phyloP scores from a whole-genome alignment of 2,888 invertebrate species.

The Drosophila anomelani region DNA sequence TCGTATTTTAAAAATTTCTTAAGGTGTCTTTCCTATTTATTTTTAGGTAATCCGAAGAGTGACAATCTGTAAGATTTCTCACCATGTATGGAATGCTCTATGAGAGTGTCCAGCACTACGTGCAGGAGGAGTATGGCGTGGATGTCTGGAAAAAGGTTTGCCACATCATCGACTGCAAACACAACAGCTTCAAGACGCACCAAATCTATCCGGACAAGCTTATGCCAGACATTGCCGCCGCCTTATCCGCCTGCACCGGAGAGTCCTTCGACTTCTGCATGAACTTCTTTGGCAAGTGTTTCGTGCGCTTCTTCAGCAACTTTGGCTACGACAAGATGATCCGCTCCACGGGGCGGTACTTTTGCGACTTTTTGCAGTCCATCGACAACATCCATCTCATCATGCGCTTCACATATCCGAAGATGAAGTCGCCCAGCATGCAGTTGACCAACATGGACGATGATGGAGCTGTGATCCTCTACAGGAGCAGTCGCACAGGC shows the following conservation, averaged over 20 bases:
- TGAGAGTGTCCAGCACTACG: conserved; percentile 92
- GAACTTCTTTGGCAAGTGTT: conserved; percentile 95
- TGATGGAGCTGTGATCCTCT: conserved; percentile 92
- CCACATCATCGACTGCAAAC: conserved; percentile 89
- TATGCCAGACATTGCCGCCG: conserved; percentile 91
- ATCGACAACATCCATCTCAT: conserved; percentile 97
- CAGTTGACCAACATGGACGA: conserved; percentile 93
- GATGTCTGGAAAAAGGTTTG: conserved; percentile 91
- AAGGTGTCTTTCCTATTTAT: no score
- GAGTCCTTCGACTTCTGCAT: conserved; percentile 91
- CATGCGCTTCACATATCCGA: conserved; percentile 96
- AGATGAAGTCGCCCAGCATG: conserved; percentile 97
- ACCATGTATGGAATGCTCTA: conserved; percentile 94
- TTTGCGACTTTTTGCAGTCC: conserved; percentile 95
- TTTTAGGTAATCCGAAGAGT: neutral
- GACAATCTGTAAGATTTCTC: neutral
- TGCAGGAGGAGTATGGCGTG: conserved; percentile 92
- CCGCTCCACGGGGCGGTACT: conserved; percentile 94
- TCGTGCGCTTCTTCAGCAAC: conserved; percentile 94
- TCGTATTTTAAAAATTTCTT: neutral
- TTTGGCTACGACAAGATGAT: conserved; percentile 96
- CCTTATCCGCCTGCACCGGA: conserved; percentile 88
- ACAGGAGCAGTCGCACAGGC: conserved; percentile 92
- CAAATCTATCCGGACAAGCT: conserved; percentile 93
- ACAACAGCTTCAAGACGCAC: conserved; percentile 92